A percentile compares a stretch with the other conserved stretches of the same genome.
phyloP scores from a whole-genome alignment of 35 echinoderm and acorn worm genomes.

The Apostichopus parvimensis region DNA sequence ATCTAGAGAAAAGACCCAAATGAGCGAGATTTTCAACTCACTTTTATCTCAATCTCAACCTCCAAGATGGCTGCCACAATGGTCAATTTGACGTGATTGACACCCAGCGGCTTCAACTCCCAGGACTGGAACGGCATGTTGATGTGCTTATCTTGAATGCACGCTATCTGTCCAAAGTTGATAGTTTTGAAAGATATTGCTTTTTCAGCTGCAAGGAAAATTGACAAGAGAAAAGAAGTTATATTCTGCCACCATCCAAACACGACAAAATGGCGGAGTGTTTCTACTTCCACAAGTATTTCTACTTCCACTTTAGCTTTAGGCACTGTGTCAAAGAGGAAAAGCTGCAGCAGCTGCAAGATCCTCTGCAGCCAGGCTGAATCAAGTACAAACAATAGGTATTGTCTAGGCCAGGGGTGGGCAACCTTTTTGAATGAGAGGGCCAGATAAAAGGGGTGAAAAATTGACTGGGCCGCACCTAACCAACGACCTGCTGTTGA shows the following conservation, averaged over 20 bases:
- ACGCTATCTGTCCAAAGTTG: conserved; percentile 91
- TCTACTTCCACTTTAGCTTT: too few relatives aligned
- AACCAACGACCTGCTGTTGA: too few relatives aligned
- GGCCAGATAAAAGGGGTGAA: too few relatives aligned
- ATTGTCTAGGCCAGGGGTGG: too few relatives aligned
- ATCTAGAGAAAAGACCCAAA: too few relatives aligned
- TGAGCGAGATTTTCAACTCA: not conserved
- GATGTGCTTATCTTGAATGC: conserved; percentile 94
- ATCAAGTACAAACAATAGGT: too few relatives aligned
- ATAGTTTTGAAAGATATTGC: conserved; percentile 88
- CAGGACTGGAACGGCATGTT: conserved; percentile 99
- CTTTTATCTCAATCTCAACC: conserved; percentile 95
- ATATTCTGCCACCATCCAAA: not conserved
- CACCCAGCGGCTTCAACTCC: conserved; percentile 75
- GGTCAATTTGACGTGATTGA: conserved; percentile 81
- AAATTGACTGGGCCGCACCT: too few relatives aligned
- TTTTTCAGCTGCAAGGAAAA: conserved; percentile 37
- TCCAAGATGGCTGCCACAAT: conserved; percentile 94
- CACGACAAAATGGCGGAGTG: not conserved
- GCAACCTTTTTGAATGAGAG: too few relatives aligned
- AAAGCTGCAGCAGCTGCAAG: too few relatives aligned
- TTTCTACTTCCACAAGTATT: too few relatives aligned
- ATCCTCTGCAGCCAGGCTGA: too few relatives aligned
- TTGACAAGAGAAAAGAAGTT: not conserved
- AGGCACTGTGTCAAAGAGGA: too few relatives aligned